A percentile compares a stretch with the other conserved stretches of the same genome.
These are phyloP conservation scores for Drosophila jambulina DNA, from an alignment of 1,140 invertebrate species.

Conservation along the genomic window DNA sequence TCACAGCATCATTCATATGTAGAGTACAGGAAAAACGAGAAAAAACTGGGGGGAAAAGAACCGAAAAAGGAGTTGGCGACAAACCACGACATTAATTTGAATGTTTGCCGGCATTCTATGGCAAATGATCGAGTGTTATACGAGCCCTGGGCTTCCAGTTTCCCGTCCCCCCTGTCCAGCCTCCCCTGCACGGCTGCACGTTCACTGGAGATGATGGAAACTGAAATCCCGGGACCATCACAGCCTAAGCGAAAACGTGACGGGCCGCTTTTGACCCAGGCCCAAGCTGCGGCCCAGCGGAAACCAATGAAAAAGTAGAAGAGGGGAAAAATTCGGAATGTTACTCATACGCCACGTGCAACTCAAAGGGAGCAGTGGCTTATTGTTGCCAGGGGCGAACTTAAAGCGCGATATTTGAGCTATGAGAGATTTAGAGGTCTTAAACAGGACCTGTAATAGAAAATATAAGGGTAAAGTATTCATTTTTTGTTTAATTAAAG, in stretches of 20 bases:
- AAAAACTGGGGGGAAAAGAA: slow-evolving; percentile 18
- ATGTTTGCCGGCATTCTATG: slow-evolving; percentile 71
- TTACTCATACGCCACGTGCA: slow-evolving; percentile 79
- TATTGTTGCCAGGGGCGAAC: neutral
- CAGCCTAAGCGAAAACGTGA: slow-evolving; percentile 77
- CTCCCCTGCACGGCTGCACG: slow-evolving; percentile 39
- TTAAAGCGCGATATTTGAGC: neutral
- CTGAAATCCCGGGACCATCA: slow-evolving; percentile 60
- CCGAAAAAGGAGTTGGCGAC: slow-evolving; percentile 54
- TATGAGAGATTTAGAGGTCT: neutral
- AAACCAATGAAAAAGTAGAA: slow-evolving; percentile 37
- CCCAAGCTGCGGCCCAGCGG: slow-evolving; percentile 29
- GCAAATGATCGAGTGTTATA: slow-evolving; percentile 71
- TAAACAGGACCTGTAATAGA: neutral
- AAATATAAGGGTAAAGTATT: neutral
- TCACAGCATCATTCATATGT: slow-evolving; percentile 1
- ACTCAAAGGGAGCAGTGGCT: slow-evolving; percentile 43
- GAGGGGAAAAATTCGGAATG: slow-evolving; percentile 54
- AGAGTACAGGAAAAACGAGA: neutral
- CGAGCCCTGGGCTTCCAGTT: slow-evolving; percentile 30
- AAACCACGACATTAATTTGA: slow-evolving; percentile 68
- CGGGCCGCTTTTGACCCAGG: slow-evolving; percentile 68
- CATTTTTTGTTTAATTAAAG: neutral
- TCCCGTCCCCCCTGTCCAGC: neutral
- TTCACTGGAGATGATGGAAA: slow-evolving; percentile 64